Percentiles rank a stretch among this genome's conserved stretches.
These are phyloP conservation scores for Pachyseris speciosa DNA, from an alignment of 64 coral and sea anemone species.

Conservation along the genomic window DNA sequence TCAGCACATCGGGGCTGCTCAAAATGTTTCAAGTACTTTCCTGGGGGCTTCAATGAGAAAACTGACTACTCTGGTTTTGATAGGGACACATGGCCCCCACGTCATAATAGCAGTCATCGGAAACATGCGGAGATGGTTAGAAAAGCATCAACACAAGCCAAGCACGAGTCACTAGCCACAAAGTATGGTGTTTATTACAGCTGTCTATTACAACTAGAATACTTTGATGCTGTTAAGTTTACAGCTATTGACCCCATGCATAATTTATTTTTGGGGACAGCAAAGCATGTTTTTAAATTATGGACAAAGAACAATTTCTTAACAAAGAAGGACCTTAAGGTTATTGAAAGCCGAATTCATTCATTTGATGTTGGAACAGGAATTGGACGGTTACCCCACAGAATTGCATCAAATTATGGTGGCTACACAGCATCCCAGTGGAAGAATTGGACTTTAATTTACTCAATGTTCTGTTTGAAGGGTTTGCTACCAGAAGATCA, in stretches of 20 bases:
- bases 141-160: conserved; percentile 11
- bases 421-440: conserved; percentile 4
- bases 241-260: conserved; percentile 81
- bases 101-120: conserved; percentile 17
- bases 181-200: conserved; percentile 70
- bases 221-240: conserved; percentile 63
- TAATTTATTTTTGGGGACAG: conserved; percentile 73
- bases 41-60: conserved; percentile 27
- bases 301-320: conserved; percentile 12
- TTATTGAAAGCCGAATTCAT: conserved; percentile 3
- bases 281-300: conserved; percentile 31
- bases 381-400: conserved; percentile 18
- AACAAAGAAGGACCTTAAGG: conserved; percentile 30
- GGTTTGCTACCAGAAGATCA: background rate
- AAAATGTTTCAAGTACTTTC: conserved; percentile 54
- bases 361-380: conserved; percentile 47
- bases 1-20: conserved; percentile 25
- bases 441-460: conserved; percentile 6
- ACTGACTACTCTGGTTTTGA: conserved; percentile 66
- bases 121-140: conserved; percentile 30
- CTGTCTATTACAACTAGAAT: conserved; percentile 53
- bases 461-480: background rate
- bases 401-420: conserved; percentile 20
- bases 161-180: conserved; percentile 48
- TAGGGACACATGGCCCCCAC: conserved; percentile 31